These are phyloP conservation scores for Sanderia malayensis DNA, from an alignment of 30 jellyfish, hydroid and myxozoan species.

Conservation along the genomic window DNA sequence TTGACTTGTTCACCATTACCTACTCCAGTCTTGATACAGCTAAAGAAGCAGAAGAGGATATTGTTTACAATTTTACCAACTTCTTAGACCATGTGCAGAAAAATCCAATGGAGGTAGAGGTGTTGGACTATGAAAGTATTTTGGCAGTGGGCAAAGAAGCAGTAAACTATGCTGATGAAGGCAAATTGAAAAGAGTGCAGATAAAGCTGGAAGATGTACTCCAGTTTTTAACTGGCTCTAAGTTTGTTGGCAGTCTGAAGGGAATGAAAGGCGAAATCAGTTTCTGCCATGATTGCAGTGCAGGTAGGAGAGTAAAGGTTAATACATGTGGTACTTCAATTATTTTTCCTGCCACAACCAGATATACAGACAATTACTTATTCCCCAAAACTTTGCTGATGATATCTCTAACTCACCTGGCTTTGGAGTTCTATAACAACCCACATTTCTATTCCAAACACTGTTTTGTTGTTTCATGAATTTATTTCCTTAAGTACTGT, in stretches of 20 bases:
- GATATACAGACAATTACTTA: neutral
- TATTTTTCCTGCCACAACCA: constrained; percentile 5
- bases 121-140: neutral
- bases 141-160: neutral
- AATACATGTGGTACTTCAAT: constrained; percentile 13
- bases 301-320: neutral
- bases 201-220: constrained; percentile 6
- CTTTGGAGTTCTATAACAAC: constrained; percentile 5
- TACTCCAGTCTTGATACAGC: no score
- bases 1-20: no score
- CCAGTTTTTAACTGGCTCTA: constrained; percentile 22
- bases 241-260: constrained; percentile 3
- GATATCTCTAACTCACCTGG: constrained; percentile 13
- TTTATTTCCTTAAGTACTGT: no score
- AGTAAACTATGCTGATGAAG: neutral
- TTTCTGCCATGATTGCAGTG: neutral
- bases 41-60: no score
- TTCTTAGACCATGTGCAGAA: neutral
- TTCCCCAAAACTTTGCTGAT: constrained; percentile 2
- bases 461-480: no score
- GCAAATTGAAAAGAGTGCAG: neutral
- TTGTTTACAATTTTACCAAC: neutral
- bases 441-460: no score
- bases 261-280: constrained; percentile 9
- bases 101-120: neutral